These are phyloP conservation scores for Protosalanx chinensis DNA, from an alignment of 2,797 vertebrate species.

Conservation along the genomic window DNA sequence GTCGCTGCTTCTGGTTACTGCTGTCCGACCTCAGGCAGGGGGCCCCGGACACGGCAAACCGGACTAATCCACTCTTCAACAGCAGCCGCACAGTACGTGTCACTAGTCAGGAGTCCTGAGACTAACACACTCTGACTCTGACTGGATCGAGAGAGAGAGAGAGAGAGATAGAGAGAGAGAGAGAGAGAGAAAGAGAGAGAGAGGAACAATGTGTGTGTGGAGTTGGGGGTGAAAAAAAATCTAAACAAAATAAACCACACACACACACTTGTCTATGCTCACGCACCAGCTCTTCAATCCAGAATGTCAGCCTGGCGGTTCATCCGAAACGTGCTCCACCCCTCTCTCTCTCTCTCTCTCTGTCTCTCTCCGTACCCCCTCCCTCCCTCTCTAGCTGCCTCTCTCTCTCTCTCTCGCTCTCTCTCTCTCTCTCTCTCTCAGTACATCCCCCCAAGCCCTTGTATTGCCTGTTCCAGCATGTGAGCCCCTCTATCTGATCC, in stretches of 20 bases:
- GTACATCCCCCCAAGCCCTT: slow-evolving; percentile 20
- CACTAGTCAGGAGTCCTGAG: not conserved
- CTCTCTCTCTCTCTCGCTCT: not conserved
- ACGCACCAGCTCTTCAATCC: slow-evolving; percentile 32
- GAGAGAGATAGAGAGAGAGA: slow-evolving; percentile 5
- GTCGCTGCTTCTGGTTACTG: not conserved
- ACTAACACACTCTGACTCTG: not conserved
- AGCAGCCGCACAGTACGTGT: not conserved
- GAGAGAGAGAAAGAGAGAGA: no score
- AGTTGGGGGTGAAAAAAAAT: slow-evolving; percentile 8
- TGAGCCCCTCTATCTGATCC: slow-evolving; percentile 39
- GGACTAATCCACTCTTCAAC: slow-evolving; percentile 11
- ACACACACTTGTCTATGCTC: slow-evolving; percentile 23
- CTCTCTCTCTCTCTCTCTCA: slow-evolving; percentile 7
- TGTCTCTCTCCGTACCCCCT: not conserved
- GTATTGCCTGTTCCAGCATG: slow-evolving; percentile 42
- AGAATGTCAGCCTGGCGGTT: slow-evolving; percentile 39
- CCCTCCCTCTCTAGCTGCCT: not conserved
- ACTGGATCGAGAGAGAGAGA: not conserved
- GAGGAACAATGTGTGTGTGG: not conserved
- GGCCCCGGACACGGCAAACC: not conserved
- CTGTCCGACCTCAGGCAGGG: not conserved
- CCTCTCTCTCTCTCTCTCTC: slow-evolving; percentile 15
- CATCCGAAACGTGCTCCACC: slow-evolving; percentile 39
- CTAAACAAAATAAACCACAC: slow-evolving; percentile 25